A percentile compares a stretch with the other conserved stretches of the same genome.
phyloP scores from a whole-genome alignment of 2,797 vertebrate genomes.

The Perodicticus potto region DNA sequence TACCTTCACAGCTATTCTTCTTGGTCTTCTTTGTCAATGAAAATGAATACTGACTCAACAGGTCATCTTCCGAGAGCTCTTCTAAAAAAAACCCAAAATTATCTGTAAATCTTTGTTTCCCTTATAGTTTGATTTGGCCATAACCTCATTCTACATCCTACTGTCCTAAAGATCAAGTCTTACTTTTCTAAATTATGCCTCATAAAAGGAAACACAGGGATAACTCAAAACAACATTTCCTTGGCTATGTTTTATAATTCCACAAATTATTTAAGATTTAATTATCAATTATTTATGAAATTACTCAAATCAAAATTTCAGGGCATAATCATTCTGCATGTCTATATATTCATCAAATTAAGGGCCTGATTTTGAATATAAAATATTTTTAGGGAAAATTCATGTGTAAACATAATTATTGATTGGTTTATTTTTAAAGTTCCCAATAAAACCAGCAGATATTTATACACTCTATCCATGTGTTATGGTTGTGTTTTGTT shows the following conservation, averaged over 20 bases:
- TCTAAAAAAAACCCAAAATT: constrained; percentile 86
- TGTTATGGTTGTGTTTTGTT: background rate
- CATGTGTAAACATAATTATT: background rate
- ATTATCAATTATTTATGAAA: constrained; percentile 23
- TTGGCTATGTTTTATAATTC: constrained; percentile 3
- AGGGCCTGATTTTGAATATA: background rate
- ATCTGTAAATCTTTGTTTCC: background rate
- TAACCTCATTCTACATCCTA: background rate
- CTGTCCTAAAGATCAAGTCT: background rate
- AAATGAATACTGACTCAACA: constrained; percentile 93
- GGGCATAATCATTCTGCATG: background rate
- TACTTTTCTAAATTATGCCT: background rate
- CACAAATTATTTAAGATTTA: constrained; percentile 37
- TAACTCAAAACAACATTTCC: background rate
- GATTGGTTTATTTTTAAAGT: background rate
- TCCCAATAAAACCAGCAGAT: background rate
- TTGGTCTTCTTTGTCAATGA: constrained; percentile 90
- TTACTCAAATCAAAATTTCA: constrained; percentile 32
- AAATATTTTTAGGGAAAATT: background rate
- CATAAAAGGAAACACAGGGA: background rate
- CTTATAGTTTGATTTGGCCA: background rate
- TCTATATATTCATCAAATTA: background rate
- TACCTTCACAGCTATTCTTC: constrained; percentile 68
- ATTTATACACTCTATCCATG: background rate
- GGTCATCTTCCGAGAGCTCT: constrained; percentile 91